A percentile compares a stretch with the other conserved stretches of the same genome.
Conservation (phyloP, 37 sponge, comb jelly and placozoan genomes). For the Agelas oroides region DNA sequence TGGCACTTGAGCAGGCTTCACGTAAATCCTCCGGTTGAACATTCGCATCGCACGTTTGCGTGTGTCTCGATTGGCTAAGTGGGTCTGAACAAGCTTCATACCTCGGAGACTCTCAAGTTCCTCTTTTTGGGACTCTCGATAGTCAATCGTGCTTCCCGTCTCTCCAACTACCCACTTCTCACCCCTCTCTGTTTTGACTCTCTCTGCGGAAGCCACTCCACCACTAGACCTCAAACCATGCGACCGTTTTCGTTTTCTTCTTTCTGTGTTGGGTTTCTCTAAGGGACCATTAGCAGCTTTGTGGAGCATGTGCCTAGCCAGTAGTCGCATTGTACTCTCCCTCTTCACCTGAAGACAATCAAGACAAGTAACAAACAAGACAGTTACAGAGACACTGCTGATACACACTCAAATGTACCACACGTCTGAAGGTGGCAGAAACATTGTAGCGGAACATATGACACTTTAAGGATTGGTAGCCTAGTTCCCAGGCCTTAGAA, state of each 20-base stretch:
- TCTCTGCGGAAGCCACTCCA: neutral
- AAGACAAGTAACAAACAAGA: neutral
- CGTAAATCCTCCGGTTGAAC: constrained; percentile 18
- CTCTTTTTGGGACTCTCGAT: neutral
- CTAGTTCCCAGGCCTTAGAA: too few species aligned
- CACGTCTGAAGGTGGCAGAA: too few species aligned
- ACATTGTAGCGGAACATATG: too few species aligned
- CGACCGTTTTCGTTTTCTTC: neutral
- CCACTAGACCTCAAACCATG: too few species aligned
- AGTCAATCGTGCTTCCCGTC: neutral
- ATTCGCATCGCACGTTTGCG: neutral
- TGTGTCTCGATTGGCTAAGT: neutral
- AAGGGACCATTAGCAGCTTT: too few species aligned
- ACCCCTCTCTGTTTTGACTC: neutral
- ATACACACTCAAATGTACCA: too few species aligned
- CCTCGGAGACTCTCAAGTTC: neutral
- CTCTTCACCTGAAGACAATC: too few species aligned
- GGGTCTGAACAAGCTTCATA: too few species aligned
- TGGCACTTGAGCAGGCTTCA: neutral
- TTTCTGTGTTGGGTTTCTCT: neutral
- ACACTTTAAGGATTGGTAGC: too few species aligned
- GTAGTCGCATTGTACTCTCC: too few species aligned
- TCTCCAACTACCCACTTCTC: neutral
- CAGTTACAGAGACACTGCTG: too few species aligned
- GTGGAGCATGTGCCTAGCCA: too few species aligned